Base-by-base conservation (phyloP, 2,797 vertebrate species). In the Parambassis ranga region DNA sequence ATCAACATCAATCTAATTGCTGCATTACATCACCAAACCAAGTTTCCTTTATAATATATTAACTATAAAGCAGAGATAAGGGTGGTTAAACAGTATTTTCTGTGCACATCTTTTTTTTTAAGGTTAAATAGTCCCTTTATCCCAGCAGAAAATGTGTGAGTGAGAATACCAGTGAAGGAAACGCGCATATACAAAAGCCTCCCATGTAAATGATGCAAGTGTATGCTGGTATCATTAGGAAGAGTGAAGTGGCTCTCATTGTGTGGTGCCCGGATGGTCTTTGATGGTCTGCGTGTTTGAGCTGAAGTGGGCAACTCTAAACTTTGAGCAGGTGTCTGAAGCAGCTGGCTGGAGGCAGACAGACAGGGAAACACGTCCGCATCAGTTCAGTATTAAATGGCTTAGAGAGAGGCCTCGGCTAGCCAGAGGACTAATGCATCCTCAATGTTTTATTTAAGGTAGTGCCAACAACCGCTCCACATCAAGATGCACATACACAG, bases 241-340 rank as follows among this genome's bases (percentile, higher is more conserved):
- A 49, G 67, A 89, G 86, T 85, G 87, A 87, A 91, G 91, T 39
- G 50, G 72, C 51, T 86, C 63, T 61, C 83, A 89, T 90, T 87
- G 86, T 90, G 76, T 71, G 33, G 82, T 18, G 47, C 87, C 77
- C 75, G 41, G 65, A 83, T 89, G 74, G 65, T 68, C 76, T 90
- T 91, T 92, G 86, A 88, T 79, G 71, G 32, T 14, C 57, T 82
- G 73, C 71, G 43, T 82, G 74, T 87, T 72, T 83, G 78, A 77
- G 67, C 75, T 87, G 85, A 87, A 89, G 85, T 87, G 84, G 65
- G 31, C 79, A 82, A 75, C 81, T 85, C 65, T 83, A 90, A 80
- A 89, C 85, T 88, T 84, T 70, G 76, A 88, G 85, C 90, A 83
- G 86, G 90, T 92, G 89, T 91, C 79, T 50, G 52, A 71, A 87